Base-by-base conservation (phyloP, 2,888 invertebrate genomes). In the Latrodectus elegans region DNA sequence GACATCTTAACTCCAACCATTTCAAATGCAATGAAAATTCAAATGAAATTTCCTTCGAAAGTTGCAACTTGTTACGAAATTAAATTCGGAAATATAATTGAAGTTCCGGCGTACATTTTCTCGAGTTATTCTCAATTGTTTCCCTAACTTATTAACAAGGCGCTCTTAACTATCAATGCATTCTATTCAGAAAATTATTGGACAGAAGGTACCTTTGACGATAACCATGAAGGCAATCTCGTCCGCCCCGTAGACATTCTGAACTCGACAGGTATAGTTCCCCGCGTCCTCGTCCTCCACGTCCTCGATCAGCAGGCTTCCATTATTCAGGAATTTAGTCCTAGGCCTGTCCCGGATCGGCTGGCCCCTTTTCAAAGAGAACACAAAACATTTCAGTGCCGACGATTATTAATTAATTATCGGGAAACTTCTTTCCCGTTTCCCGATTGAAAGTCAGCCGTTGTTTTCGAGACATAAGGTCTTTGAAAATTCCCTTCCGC, bases 201-300 rank as follows among this genome's bases (percentile, higher is more conserved):
- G 38, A 38, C 6, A 6, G 38, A 38, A 60, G 91, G 91, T 91
- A 95, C 96, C 96, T 91, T 96, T 95, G 0, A 98, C 97, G 89
- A 96, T 95, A 79, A 98, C 94, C 84, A 96, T 95, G 92, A 97
- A 97, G 0, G 96, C 96, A 77, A 98, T 97, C n/a, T 96, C 96
- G 91, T 98, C 98, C 90, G 96, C 96, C 74, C 98, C 98, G 92
- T 96, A 96, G 22, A 95, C 95, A 92, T 98, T 98, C 92, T 97
- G 96, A 17, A 97, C 97, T 90, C 95, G 95, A 92, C 98, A 98
- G 0, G 97, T 96, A 92, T 98, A 98, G 92, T 98, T 97, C 79
- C 97, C 98, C 79, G 97, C 97, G 93, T 98, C 97, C 89, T 95
- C 95, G 53, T 97, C 95, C 74, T 96, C 95, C 0, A 97, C 96